A percentile compares a stretch with the other conserved stretches of the same genome.
phyloP scores from a whole-genome alignment of 2,113 vertebrate species.

The Strix aluco region DNA sequence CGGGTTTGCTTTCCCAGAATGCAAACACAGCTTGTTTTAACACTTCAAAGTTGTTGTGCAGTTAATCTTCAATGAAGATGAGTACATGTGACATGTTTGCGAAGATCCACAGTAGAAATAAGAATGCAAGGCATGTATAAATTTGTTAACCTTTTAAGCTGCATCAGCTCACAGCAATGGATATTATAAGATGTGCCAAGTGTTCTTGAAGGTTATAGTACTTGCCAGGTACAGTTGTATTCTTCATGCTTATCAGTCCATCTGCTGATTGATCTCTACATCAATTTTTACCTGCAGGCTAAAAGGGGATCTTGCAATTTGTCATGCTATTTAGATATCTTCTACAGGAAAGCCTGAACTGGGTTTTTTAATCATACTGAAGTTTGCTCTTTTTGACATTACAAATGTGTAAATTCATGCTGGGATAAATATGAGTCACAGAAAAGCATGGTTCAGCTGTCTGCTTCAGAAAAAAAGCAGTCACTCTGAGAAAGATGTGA shows the following conservation, averaged over 20 bases:
- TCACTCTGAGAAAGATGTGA: background rate
- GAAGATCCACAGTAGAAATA: background rate
- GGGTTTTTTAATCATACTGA: background rate
- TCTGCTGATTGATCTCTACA: slow-evolving; percentile 42
- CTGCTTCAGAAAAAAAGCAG: background rate
- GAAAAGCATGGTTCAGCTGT: background rate
- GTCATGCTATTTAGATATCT: background rate
- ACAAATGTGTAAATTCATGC: background rate
- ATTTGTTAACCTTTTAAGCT: slow-evolving; percentile 47
- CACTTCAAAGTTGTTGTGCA: slow-evolving; percentile 5
- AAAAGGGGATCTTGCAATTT: background rate
- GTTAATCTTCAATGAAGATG: background rate
- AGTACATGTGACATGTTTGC: background rate
- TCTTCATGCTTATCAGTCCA: slow-evolving; percentile 11
- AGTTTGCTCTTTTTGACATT: background rate
- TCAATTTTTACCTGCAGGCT: background rate
- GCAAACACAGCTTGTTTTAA: background rate
- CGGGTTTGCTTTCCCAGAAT: background rate
- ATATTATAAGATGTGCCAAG: slow-evolving; percentile 10
- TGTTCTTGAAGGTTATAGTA: slow-evolving; percentile 13
- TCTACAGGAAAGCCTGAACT: background rate
- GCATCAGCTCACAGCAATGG: background rate
- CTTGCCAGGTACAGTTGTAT: slow-evolving; percentile 20
- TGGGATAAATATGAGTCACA: background rate
- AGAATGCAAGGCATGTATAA: slow-evolving; percentile 3